These are phyloP conservation scores for Amphiduros pacificus DNA, from an alignment of 2,888 invertebrate genomes.

Conservation along the genomic window DNA sequence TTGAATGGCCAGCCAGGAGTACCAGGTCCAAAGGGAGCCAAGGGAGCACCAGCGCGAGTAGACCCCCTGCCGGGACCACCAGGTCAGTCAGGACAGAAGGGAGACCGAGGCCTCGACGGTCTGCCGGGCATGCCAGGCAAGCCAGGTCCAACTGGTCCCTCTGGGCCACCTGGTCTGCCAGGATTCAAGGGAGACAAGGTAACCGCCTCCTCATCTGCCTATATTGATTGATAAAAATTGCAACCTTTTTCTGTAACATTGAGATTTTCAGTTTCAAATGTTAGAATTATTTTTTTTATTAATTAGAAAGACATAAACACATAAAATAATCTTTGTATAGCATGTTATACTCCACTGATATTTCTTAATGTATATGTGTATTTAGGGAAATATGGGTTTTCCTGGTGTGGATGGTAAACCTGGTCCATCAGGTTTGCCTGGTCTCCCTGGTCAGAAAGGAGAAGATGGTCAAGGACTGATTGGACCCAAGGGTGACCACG, in stretches of 20 bases:
- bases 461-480: constrained; percentile 3
- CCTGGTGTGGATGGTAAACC: constrained; percentile 17
- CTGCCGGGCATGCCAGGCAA: constrained; percentile 19
- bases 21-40: constrained; percentile 41
- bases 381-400: constrained; percentile 10
- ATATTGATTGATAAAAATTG: too few species aligned
- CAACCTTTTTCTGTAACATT: too few species aligned
- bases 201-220: too few species aligned
- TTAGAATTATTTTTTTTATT: too few species aligned
- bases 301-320: too few species aligned
- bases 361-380: not conserved
- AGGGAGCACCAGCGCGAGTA: constrained; percentile 33
- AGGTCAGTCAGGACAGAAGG: constrained; percentile 16
- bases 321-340: too few species aligned
- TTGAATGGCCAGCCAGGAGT: constrained; percentile 11
- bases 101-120: constrained; percentile 19
- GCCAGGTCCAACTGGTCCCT: constrained; percentile 21
- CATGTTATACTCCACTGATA: too few species aligned
- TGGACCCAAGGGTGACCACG: constrained; percentile 15
- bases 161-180: constrained; percentile 19
- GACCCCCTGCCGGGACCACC: constrained; percentile 10
- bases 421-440: constrained; percentile 15
- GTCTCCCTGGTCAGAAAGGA: constrained; percentile 20
- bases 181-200: constrained; percentile 27
- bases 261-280: too few species aligned